Evolutionary conservation across 2,888 invertebrate species (phyloP).

Genomic region (Thyatira batis): DNA sequence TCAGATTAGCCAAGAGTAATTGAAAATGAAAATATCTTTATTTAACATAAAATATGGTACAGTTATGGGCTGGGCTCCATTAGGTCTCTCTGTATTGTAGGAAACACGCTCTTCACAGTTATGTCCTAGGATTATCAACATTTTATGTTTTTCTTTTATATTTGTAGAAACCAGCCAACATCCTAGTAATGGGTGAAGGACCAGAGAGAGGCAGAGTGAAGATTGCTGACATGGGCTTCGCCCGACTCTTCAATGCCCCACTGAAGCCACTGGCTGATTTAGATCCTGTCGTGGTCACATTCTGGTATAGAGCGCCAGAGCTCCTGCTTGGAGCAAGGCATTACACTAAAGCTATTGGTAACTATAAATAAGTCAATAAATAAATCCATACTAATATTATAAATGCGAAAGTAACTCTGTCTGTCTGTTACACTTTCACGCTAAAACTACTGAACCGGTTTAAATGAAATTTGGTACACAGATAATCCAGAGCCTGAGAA

Average conservation of each 20-base stretch:
- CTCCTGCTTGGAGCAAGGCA: constrained; percentile 96
- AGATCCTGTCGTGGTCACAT: constrained; percentile 99
- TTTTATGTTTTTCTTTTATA: not conserved
- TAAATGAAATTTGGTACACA: no score
- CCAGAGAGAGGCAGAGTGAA: constrained; percentile 97
- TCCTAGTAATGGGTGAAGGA: constrained; percentile 99
- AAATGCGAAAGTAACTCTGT: no score
- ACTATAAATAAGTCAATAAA: no score
- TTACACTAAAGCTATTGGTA: constrained; percentile 98
- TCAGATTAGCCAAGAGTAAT: no score
- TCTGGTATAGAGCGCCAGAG: constrained; percentile 99
- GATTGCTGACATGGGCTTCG: constrained; percentile 99
- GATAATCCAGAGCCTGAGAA: no score
- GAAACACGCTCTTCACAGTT: not conserved
- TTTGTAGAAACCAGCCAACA: constrained; percentile 97
- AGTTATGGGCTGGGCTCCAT: no score
- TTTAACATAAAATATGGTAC: no score
- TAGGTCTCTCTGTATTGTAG: not conserved
- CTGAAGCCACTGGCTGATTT: constrained; percentile 98
- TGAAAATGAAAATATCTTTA: no score
- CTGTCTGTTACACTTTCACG: no score
- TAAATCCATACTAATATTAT: not conserved
- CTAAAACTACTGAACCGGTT: no score
- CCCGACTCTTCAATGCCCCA: constrained; percentile 98
- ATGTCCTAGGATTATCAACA: not conserved